Evolutionary conservation across 2,888 invertebrate species (phyloP), one percentile per base, ranked within the genome.

Genomic region (Polydesmus complanatus): DNA sequence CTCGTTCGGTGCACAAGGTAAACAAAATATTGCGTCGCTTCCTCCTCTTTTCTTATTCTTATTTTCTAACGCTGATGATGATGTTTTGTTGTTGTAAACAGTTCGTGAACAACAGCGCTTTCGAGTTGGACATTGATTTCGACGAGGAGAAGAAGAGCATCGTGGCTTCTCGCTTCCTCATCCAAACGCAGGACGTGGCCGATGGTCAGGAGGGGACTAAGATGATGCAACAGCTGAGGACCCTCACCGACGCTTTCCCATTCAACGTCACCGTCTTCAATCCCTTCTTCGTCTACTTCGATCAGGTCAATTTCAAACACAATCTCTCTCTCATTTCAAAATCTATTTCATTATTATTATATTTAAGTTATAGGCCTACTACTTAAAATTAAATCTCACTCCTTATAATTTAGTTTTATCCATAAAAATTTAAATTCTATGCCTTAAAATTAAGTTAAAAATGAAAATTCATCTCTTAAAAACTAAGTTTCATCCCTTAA

Each of bases 201-300:
- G 88, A 91, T 58, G 90, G 91, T 0, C 90, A 90, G 72, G 86
- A 88, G 68, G 92, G 92, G 70, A 89, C 91, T 69, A 88, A 88
- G 71, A 91, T 93, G 91, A 90, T 92, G 8, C 80, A 83, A 68
- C 85, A 84, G 58, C 74, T 93, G 18, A 78, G 92, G 81, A 64
- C 83, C 92, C 19, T 88, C 89, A 65, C 75, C 80, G 14, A 81
- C 85, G 47, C 88, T 89, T 0, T 79, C 69, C n/a, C 51, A 51
- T 73, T 92, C 14, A 92, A 92, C 70, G 90, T 85, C 58, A 91
- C 88, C 25, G 91, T 94, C 2, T 95, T 92, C 72, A 92, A 94
- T 78, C 93, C 94, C 0, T 93, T 92, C 72, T 95, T 94, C 72
- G 90, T 94, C 18, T 95, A 91, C 77, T 94, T 94, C 70, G 95